Base-by-base conservation (phyloP, 2,888 invertebrate species). In the Coelogynopora nodosa region DNA sequence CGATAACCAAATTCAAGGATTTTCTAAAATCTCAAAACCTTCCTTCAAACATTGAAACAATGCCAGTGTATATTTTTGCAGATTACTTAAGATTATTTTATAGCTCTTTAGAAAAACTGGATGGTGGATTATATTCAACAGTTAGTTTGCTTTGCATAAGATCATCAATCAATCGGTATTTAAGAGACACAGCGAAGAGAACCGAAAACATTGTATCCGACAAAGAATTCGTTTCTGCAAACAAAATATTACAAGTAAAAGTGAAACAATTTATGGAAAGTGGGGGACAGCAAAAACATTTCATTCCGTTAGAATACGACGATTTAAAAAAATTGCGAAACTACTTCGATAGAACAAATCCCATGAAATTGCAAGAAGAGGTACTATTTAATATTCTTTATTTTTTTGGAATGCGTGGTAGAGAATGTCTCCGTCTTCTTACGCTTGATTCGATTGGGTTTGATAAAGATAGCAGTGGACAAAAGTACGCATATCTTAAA, bases 141-240 rank as follows among this genome's bases (percentile, higher is more conserved):
- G 74, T 74, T 74, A 13, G 74, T 74, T 74, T 74, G 74, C 74
- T 74, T 74, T 74, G 74, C 74, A 74, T 74, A 74, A 49, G 74
- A 26, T 74, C 74, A 74, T 74, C 74, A 74, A 74, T 74, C 74
- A 74, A 74, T 74, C 74, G 23, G 5, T 74, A 74, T 74, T 74
- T 23, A 74, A 74, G 23, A 74, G 74, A 74, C 27, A 74, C 74
- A 74, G 74, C 74, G 74, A 74, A 74, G 74, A 74, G 74, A 74
- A 74, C 74, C 74, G 74, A 74, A 74, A 74, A 74, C 23, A 74
- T 74, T 74, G 74, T 74, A 74, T 74, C 74, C 74, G 74, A 74
- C 74, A 74, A 74, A 74, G 74, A 74, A 74, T 74, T 74, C 74
- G 49, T 74, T 74, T 74, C 74, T 74, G 49, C 49, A 74, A 74